Base-by-base conservation (phyloP, 1,140 invertebrate species). In the Mylabris phalerata region DNA sequence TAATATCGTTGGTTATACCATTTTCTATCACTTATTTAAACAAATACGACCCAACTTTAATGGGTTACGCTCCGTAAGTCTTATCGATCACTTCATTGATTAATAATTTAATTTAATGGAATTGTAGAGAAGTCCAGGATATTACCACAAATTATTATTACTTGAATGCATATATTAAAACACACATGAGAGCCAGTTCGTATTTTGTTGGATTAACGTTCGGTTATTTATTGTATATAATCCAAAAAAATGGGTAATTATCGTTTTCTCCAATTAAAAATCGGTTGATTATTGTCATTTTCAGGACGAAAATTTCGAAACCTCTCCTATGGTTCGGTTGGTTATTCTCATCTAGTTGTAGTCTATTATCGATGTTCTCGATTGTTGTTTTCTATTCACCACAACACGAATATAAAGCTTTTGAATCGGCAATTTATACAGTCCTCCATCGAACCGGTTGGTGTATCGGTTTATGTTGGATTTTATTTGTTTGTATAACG, bases 401-500 rank as follows among this genome's bases (percentile, higher is more conserved):
- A 6, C 78, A 79, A 66, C 81, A 83, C 67, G 65, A 77, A 32
- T 82, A 80, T 58, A 80, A 78, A 32, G 65, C 69, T 3, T 61
- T 84, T 2, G 83, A 84, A 61, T 80, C 83, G 0, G 83, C 84
- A 1, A 68, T 84, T 0, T 89, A 86, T 66, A 80, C 83, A 39
- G 80, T 83, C 0, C 61, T 86, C 0, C 84, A 86, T 68, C 79
- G 83, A 61, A 75, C 81, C 3, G 78, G 80, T 0, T 88, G 85
- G 85, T 80, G 82, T 44, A 70, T 83, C 10, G 77, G 80, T 2
- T 83, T 83, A 46, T 82, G 83, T 0, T 89, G 87, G 87, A 75
- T 88, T 40, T 77, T 89, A 4, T 76, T 87, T 60, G 84, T 83
- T 1, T 88, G 86, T 64, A 79, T 84, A 51, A 87, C 86, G 52